Evolutionary conservation across 2,113 vertebrate species (phyloP), one percentile per base, ranked within the genome.

Genomic region (Aphelocoma coerulescens): DNA sequence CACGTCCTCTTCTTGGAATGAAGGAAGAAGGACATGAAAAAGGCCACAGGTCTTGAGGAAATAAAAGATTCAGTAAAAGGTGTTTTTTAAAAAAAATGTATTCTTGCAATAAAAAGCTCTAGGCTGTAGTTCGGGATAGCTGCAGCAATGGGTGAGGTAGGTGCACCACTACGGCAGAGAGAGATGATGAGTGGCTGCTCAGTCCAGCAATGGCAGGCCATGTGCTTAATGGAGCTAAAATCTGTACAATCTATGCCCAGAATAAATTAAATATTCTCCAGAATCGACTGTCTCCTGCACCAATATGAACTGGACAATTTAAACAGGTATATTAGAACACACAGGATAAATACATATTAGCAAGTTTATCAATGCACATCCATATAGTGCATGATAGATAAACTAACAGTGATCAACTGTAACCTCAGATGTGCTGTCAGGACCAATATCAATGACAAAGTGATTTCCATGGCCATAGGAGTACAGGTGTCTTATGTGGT

Each of bases 401-500:
- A 94, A 73, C 10, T 41, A 55, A 23, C 33, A 75, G 8, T 2
- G 74, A 75, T 9, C n/a, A 41, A 32, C 22, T 10, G 23, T 49
- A 52, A 61, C 28, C 59, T 77, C 72, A 58, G 76, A 65, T 44
- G 17, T 0, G 2, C 55, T 5, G 0, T 41, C 32, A 77, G 22
- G 74, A 55, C 26, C 23, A n/a, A 3, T 11, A 41, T 24, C 57
- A 48, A 61, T 7, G 24, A 27, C 28, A 44, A 63, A 41, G 41
- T 10, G 33, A n/a, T 32, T 88, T 66, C 58, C 46, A 14, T 0
- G 0, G 55, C 55, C 0, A 0, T 23, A 59, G 41, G 28, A 80
- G 10, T 57, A 69, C 24, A 35, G 35, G 11, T 22, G 23, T 24
- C 33, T 68, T 43, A 33, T n/a, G 5, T 7, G 18, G 23, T 76